phyloP scores from a whole-genome alignment of 2,113 vertebrate species.

The Prinia subflava region DNA sequence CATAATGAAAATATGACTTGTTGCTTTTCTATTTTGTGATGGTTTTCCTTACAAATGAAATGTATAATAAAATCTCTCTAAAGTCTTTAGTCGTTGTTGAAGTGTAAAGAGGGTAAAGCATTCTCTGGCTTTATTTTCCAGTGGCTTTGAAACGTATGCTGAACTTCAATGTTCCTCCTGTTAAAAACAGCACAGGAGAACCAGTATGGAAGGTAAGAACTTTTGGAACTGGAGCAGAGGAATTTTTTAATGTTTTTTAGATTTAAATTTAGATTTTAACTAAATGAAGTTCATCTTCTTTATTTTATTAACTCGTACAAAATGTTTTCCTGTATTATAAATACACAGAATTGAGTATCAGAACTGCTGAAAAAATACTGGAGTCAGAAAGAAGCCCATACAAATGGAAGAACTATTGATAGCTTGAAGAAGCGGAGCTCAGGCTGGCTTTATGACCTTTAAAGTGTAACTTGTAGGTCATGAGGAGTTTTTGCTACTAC shows the following conservation, averaged over 20 bases:
- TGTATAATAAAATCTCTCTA: not conserved
- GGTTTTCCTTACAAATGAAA: not conserved
- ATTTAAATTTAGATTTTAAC: not conserved
- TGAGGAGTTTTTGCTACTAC: not conserved
- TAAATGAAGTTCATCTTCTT: not conserved
- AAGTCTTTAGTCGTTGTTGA: not conserved
- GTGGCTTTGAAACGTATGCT: slow-evolving; percentile 95
- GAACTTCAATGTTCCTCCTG: slow-evolving; percentile 92
- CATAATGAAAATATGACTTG: not conserved
- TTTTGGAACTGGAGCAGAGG: not conserved
- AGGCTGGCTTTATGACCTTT: not conserved
- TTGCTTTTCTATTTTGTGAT: not conserved
- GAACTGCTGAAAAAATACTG: not conserved
- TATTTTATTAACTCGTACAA: not conserved
- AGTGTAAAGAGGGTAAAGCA: not conserved
- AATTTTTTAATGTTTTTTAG: not conserved
- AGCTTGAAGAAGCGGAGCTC: not conserved
- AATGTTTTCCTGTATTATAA: not conserved
- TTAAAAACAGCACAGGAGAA: slow-evolving; percentile 92
- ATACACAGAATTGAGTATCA: not conserved
- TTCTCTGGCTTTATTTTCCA: slow-evolving; percentile 62
- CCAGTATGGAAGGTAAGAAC: slow-evolving; percentile 95
- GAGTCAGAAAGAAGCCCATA: not conserved
- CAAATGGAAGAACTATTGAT: not conserved
- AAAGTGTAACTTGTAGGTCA: not conserved